Conservation (phyloP, 1,140 invertebrate species). For the Drosophila kanapiae region DNA sequence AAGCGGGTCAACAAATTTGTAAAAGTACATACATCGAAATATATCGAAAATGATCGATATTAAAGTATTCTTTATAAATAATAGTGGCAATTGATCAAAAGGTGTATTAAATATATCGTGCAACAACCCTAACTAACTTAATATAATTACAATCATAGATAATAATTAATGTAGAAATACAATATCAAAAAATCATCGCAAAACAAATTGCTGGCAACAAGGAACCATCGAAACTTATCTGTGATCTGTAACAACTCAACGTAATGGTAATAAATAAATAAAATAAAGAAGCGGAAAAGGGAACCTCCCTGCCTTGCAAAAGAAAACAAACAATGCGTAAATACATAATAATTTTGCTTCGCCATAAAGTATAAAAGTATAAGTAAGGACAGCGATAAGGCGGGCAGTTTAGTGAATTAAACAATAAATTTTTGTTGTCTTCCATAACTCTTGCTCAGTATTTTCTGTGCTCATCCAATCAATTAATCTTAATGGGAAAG, state of each 20-base stretch:
- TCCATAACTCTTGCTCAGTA: neutral
- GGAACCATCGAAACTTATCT: neutral
- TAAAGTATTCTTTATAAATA: too few species aligned
- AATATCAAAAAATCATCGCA: neutral
- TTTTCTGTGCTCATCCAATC: slow-evolving; percentile 9
- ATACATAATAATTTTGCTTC: slow-evolving; percentile 33
- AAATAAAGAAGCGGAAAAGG: slow-evolving; percentile 14
- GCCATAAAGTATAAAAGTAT: slow-evolving; percentile 37
- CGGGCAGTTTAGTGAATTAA: neutral
- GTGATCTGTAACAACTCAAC: slow-evolving; percentile 1
- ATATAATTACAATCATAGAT: too few species aligned
- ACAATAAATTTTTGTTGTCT: neutral
- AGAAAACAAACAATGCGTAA: slow-evolving; percentile 40
- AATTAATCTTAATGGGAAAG: slow-evolving; percentile 69
- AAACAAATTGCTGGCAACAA: neutral
- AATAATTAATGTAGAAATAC: too few species aligned
- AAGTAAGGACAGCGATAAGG: slow-evolving; percentile 34
- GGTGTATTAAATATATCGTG: too few species aligned
- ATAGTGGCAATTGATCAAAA: neutral
- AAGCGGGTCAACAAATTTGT: neutral
- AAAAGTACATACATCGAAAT: neutral
- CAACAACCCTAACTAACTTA: neutral
- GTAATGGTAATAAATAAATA: neutral
- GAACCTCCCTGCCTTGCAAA: neutral
- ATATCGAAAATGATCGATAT: neutral